Conservation (phyloP, 2,888 invertebrate species). For the Cheilosia variabilis region DNA sequence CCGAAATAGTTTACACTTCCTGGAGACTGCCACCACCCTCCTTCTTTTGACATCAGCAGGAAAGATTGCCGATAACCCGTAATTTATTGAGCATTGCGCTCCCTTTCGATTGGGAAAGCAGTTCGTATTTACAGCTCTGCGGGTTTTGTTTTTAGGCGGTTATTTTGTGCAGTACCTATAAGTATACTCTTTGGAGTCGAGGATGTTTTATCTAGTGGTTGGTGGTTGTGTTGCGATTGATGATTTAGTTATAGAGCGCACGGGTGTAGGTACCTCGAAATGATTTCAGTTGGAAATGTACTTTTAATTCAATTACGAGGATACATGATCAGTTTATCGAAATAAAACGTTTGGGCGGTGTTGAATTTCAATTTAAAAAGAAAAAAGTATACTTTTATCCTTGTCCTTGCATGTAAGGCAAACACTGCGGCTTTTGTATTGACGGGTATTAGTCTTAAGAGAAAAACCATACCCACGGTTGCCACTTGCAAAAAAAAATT, state of each 20-base stretch:
- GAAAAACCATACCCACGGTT: too few relatives aligned
- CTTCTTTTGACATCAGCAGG: constrained; percentile 30
- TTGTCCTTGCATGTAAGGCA: too few relatives aligned
- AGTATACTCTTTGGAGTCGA: background rate
- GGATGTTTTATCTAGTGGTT: constrained; percentile 29
- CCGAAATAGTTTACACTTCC: constrained; percentile 53
- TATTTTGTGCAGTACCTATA: background rate
- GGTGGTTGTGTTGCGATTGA: constrained; percentile 22
- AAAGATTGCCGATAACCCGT: constrained; percentile 59
- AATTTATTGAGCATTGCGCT: constrained; percentile 46
- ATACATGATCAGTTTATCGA: too few relatives aligned
- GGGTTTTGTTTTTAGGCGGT: constrained; percentile 43
- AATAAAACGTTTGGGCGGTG: too few relatives aligned
- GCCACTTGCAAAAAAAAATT: too few relatives aligned
- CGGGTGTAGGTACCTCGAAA: background rate
- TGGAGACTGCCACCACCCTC: constrained; percentile 27
- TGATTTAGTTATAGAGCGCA: constrained; percentile 22
- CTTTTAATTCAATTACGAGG: background rate
- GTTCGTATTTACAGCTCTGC: constrained; percentile 39
- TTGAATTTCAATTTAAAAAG: too few relatives aligned
- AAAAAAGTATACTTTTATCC: too few relatives aligned
- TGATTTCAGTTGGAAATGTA: background rate
- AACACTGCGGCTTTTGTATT: too few relatives aligned
- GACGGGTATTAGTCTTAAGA: too few relatives aligned
- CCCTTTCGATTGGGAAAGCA: constrained; percentile 38